Conservation (phyloP, 1,140 invertebrate genomes). For the Pseudomyrmex pallidus region DNA sequence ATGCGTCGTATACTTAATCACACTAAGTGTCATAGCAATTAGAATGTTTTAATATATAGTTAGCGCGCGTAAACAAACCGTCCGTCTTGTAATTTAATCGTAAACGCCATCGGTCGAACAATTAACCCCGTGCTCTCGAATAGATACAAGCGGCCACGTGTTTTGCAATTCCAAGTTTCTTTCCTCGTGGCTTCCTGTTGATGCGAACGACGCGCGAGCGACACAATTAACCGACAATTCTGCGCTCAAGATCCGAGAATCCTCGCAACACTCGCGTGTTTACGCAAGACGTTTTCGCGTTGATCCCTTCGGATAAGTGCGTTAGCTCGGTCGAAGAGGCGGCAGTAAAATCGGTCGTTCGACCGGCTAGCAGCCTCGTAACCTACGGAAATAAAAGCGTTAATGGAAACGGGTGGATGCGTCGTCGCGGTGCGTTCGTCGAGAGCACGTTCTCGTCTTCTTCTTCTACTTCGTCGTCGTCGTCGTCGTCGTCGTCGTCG, state of each 20-base stretch:
- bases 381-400: constrained; percentile 80
- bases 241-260: constrained; percentile 23
- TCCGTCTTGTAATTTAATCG: background rate
- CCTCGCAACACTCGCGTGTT: constrained; percentile 17
- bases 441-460: constrained; percentile 30
- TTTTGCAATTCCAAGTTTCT: background rate
- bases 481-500: constrained; percentile 42
- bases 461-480: constrained; percentile 21
- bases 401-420: constrained; percentile 79
- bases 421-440: constrained; percentile 69
- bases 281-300: constrained; percentile 44
- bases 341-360: constrained; percentile 80
- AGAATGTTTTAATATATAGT: background rate
- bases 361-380: constrained; percentile 66
- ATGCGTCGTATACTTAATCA: background rate
- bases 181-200: constrained; percentile 25
- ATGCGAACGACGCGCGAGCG: constrained; percentile 21
- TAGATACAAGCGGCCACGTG: background rate
- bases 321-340: constrained; percentile 74
- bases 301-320: constrained; percentile 61
- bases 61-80: background rate
- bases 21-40: background rate
- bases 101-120: background rate
- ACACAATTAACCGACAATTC: constrained; percentile 44
- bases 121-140: background rate